Evolutionary conservation across 2,797 vertebrate species (phyloP).

Genomic region (Pangasius macronema): DNA sequence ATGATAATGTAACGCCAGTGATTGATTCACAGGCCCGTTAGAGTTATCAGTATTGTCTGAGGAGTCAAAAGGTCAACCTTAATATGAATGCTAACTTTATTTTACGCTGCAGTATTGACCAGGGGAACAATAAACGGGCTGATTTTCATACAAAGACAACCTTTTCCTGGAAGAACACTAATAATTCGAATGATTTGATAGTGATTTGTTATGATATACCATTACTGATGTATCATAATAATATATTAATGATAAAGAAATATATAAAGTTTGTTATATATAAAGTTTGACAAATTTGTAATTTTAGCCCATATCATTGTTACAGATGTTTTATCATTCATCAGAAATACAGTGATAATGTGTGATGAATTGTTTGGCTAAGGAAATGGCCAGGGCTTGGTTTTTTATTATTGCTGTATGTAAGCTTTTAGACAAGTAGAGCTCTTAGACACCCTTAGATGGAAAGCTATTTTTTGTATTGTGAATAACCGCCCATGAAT

Average conservation of each 20-base stretch:
- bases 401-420: neutral
- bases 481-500: neutral
- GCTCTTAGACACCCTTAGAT: neutral
- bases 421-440: neutral
- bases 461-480: neutral
- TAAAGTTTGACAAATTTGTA: neutral
- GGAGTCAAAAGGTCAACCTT: neutral
- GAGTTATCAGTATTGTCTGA: neutral
- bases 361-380: neutral
- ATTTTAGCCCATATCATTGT: slow-evolving; percentile 27
- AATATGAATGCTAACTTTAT: neutral
- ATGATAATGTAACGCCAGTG: slow-evolving; percentile 13
- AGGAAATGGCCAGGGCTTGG: neutral
- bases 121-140: neutral
- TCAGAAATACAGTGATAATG: neutral
- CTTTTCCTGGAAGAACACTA: slow-evolving; percentile 21
- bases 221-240: neutral
- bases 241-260: neutral
- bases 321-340: neutral
- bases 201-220: neutral
- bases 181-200: neutral
- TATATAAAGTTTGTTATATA: neutral
- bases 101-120: neutral
- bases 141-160: slow-evolving; percentile 13
- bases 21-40: slow-evolving; percentile 13